phyloP scores from a whole-genome alignment of 1,140 invertebrate species.

The Lerema accius region DNA sequence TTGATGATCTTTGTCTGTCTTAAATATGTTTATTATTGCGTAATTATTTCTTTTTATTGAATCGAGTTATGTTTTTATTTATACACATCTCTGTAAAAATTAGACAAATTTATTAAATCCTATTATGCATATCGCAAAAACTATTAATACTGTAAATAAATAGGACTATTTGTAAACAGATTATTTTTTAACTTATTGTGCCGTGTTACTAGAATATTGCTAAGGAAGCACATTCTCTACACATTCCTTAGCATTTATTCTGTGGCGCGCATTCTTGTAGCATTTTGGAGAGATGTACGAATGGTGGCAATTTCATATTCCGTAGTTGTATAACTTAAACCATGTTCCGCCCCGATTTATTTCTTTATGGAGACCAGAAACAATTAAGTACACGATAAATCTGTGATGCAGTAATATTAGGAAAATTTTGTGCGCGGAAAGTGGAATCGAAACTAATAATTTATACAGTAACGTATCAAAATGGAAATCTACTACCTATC shows the following conservation, averaged over 20 bases:
- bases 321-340: conserved; percentile 43
- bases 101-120: conserved; percentile 71
- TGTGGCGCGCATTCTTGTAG: conserved; percentile 36
- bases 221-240: conserved; percentile 24
- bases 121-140: conserved; percentile 68
- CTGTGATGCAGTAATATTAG: conserved; percentile 78
- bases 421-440: conserved; percentile 58
- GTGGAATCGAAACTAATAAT: conserved; percentile 54
- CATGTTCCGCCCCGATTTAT: conserved; percentile 66
- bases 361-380: conserved; percentile 62
- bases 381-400: conserved; percentile 77
- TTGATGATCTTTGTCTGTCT: conserved; percentile 67
- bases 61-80: conserved; percentile 73
- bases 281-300: conserved; percentile 57
- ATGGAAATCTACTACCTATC: conserved; percentile 63
- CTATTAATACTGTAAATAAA: conserved; percentile 72
- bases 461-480: conserved; percentile 57
- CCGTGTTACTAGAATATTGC: conserved; percentile 47
- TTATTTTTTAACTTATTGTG: conserved; percentile 71
- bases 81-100: conserved; percentile 63
- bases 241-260: conserved; percentile 41
- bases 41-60: conserved; percentile 64
- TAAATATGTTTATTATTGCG: conserved; percentile 68
- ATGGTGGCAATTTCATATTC: conserved; percentile 55
- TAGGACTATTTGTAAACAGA: conserved; percentile 66